These are phyloP conservation scores for Ictalurus furcatus DNA, from an alignment of 2,113 vertebrate genomes.

Conservation along the genomic window DNA sequence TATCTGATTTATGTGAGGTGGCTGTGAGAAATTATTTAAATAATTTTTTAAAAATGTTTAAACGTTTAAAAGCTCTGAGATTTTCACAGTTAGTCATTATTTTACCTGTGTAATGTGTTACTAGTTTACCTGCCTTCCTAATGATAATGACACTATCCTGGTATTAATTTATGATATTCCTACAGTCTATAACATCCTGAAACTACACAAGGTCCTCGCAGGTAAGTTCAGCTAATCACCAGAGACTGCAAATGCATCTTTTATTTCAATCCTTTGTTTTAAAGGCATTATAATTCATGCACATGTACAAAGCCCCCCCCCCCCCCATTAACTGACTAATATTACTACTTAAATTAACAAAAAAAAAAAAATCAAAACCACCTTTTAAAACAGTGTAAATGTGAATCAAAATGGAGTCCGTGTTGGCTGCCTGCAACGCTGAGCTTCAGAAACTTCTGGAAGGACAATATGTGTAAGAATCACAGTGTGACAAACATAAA, in stretches of 20 bases:
- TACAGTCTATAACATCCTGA: not conserved
- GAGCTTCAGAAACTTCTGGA: not conserved
- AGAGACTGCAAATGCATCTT: not conserved
- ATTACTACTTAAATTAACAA: not conserved
- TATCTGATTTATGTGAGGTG: not conserved
- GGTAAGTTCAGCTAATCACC: not conserved
- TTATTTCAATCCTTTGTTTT: not conserved
- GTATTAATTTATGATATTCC: not conserved
- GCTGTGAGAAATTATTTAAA: not conserved
- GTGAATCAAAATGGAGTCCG: not conserved
- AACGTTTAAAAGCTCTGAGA: not conserved
- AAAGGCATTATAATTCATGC: not conserved
- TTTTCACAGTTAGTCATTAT: not conserved
- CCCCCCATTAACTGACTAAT: no score
- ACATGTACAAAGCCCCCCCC: no score
- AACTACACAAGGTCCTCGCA: not conserved
- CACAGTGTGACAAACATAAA: not conserved
- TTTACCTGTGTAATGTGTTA: not conserved
- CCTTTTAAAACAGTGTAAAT: not conserved
- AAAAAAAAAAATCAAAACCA: not conserved
- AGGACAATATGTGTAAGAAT: not conserved
- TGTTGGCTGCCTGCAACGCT: not conserved
- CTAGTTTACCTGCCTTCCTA: not conserved
- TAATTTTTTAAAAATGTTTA: not conserved
- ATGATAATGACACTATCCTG: not conserved